Conservation (phyloP, 1,140 invertebrate species). For the Zaprionus davidi region DNA sequence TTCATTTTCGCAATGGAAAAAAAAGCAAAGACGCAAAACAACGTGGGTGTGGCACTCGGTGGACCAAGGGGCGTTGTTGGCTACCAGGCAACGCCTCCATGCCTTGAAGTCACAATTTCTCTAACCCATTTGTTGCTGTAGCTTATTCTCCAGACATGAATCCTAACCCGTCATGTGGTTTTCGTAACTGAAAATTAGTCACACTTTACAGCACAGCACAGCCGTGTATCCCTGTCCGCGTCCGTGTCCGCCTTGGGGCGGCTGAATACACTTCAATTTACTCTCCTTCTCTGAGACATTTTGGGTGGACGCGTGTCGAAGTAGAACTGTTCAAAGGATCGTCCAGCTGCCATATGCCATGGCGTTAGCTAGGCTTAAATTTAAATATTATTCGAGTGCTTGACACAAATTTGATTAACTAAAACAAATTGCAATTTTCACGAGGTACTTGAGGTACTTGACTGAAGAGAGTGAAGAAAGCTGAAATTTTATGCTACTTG, state of each 20-base stretch:
- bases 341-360: not conserved
- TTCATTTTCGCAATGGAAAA: not conserved
- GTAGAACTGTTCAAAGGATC: slow-evolving; percentile 27
- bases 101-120: not conserved
- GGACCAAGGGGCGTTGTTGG: slow-evolving; percentile 50
- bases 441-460: not conserved
- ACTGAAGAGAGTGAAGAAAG: not conserved
- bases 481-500: not conserved
- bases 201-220: too few species aligned
- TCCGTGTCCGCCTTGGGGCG: slow-evolving; percentile 29
- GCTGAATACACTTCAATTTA: slow-evolving; percentile 61
- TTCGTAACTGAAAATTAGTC: slow-evolving; percentile 50
- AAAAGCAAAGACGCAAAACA: slow-evolving; percentile 19
- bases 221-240: slow-evolving; percentile 23
- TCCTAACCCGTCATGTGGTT: slow-evolving; percentile 64
- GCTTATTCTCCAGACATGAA: slow-evolving; percentile 45
- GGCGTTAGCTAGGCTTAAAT: slow-evolving; percentile 9
- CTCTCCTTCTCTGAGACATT: slow-evolving; percentile 48
- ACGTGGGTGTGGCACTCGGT: slow-evolving; percentile 61
- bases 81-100: slow-evolving; percentile 31
- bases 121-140: slow-evolving; percentile 4
- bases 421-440: slow-evolving; percentile 52
- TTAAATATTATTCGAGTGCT: slow-evolving; percentile 20
- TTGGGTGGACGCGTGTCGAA: slow-evolving; percentile 65
- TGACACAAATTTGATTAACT: slow-evolving; percentile 43